A percentile compares a stretch with the other conserved stretches of the same genome.
phyloP scores from a whole-genome alignment of 2,888 invertebrate genomes.

The Onchidella celtica region DNA sequence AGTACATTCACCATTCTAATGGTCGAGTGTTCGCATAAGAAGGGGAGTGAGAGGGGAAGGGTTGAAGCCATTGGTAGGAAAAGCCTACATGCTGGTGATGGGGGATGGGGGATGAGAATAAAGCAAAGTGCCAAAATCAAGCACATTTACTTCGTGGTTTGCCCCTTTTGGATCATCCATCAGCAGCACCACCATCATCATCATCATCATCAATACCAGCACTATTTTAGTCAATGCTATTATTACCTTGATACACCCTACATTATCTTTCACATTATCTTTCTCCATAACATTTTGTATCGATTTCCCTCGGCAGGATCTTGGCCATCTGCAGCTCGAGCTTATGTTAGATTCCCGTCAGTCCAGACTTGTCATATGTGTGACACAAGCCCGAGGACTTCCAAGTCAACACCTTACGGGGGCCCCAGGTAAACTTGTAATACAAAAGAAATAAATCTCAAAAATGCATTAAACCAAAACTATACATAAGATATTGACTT shows the following conservation, averaged over 20 bases:
- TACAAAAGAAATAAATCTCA: no score
- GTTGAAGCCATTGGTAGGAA: background rate
- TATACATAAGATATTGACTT: no score
- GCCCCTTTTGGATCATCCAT: no score
- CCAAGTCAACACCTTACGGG: constrained; percentile 80
- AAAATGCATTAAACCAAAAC: no score
- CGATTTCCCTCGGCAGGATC: constrained; percentile 74
- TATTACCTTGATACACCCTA: no score
- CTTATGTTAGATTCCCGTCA: constrained; percentile 78
- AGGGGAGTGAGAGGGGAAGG: background rate
- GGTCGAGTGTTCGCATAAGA: no score
- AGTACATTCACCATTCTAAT: no score
- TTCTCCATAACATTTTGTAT: background rate
- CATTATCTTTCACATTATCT: no score
- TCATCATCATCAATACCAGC: no score
- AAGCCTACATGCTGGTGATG: background rate
- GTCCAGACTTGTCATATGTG: constrained; percentile 76
- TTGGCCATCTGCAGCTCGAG: constrained; percentile 79
- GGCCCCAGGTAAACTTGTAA: constrained; percentile 76
- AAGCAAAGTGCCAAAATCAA: background rate
- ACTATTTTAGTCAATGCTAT: no score
- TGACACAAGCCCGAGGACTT: constrained; percentile 79
- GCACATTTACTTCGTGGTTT: no score
- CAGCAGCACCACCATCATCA: no score
- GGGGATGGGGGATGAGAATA: background rate